These are phyloP conservation scores for Dinothrombium tinctorium DNA, from an alignment of 1,140 invertebrate species.

Conservation along the genomic window DNA sequence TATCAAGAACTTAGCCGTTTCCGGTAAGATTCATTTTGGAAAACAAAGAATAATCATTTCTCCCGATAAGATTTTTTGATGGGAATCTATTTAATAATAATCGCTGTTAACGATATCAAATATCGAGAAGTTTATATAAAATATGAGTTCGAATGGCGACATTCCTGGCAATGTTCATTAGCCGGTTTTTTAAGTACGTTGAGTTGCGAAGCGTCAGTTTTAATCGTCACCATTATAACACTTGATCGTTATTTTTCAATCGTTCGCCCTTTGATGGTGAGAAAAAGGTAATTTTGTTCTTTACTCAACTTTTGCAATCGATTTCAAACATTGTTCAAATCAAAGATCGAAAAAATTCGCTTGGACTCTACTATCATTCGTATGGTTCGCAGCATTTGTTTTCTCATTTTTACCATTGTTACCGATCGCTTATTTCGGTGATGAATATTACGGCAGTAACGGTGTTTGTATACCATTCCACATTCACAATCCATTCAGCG, in stretches of 20 bases:
- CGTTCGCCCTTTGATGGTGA: constrained; percentile 15
- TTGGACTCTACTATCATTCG: constrained; percentile 5
- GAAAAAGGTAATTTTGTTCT: too few relatives aligned
- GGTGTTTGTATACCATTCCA: constrained; percentile 23
- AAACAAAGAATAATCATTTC: too few relatives aligned
- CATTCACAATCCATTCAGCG: constrained; percentile 21
- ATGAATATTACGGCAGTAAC: constrained; percentile 20
- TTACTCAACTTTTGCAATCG: too few relatives aligned
- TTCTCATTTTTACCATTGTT: constrained; percentile 15
- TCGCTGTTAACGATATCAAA: constrained; percentile 36
- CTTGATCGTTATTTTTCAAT: constrained; percentile 33
- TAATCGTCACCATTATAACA: constrained; percentile 49
- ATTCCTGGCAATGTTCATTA: constrained; percentile 36
- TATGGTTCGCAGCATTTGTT: constrained; percentile 14
- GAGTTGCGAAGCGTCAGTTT: constrained; percentile 43
- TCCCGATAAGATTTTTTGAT: constrained; percentile 53
- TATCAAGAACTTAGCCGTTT: constrained; percentile 46
- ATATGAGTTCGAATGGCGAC: constrained; percentile 38
- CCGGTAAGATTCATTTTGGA: too few relatives aligned
- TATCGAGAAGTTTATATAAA: constrained; percentile 39
- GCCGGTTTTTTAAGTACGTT: constrained; percentile 38
- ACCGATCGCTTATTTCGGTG: constrained; percentile 2
- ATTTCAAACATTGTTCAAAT: too few relatives aligned
- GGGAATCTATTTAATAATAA: constrained; percentile 45
- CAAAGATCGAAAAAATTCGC: constrained; percentile 16